Conservation (phyloP, 2,888 invertebrate species). For the Metacarcinus magister region DNA sequence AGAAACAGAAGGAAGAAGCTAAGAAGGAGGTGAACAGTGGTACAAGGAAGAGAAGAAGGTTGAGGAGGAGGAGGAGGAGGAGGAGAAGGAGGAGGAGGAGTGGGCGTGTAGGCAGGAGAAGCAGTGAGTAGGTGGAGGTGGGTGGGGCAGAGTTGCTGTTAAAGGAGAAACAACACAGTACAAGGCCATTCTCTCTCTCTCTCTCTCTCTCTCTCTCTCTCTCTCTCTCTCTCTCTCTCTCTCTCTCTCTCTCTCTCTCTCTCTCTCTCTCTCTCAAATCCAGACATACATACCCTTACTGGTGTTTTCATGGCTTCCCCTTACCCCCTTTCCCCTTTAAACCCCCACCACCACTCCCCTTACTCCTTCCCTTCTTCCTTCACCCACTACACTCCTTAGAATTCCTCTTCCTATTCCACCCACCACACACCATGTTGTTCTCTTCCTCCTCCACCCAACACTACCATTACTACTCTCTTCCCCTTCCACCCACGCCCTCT, state of each 20-base stretch:
- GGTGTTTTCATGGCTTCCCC: too few relatives aligned
- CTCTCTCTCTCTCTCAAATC: neutral
- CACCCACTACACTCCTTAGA: too few relatives aligned
- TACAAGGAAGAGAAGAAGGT: neutral
- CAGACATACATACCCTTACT: neutral
- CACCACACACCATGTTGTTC: too few relatives aligned
- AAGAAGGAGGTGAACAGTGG: neutral
- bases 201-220: conserved; percentile 38
- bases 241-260: neutral
- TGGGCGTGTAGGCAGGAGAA: neutral
- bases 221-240: conserved; percentile 18
- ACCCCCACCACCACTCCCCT: too few relatives aligned
- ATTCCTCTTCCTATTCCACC: too few relatives aligned
- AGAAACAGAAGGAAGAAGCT: neutral
- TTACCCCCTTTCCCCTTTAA: too few relatives aligned
- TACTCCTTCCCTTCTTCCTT: too few relatives aligned
- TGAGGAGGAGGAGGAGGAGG: conserved; percentile 47
- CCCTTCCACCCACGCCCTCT: too few relatives aligned
- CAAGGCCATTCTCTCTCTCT: neutral
- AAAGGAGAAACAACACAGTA: conserved; percentile 27
- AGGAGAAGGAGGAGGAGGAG: conserved; percentile 33
- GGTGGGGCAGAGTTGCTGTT: neutral
- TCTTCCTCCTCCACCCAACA: too few relatives aligned
- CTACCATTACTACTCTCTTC: too few relatives aligned
- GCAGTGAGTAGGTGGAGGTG: neutral